A percentile compares a stretch with the other conserved stretches of the same genome.
Evolutionary conservation across 2,888 invertebrate genomes (phyloP).

Genomic region (Acronicta aceris): DNA sequence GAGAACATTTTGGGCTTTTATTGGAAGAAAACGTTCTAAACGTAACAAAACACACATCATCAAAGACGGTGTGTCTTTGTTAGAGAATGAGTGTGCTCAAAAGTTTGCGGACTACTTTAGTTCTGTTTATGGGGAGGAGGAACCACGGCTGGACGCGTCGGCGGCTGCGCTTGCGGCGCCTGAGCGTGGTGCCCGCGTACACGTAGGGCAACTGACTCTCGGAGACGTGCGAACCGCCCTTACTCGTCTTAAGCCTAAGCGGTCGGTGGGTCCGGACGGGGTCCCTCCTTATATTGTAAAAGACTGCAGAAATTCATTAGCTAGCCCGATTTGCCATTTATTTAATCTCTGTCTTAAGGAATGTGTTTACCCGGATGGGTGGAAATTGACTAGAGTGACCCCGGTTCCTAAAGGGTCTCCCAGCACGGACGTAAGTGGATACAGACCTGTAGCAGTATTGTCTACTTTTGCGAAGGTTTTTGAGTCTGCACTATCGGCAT

Average conservation of each 20-base stretch:
- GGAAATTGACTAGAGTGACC: too few species aligned
- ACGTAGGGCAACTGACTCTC: not conserved
- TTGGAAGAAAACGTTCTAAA: constrained; percentile 7
- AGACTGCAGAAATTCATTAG: constrained; percentile 3
- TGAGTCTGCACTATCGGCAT: too few species aligned
- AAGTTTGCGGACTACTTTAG: constrained; percentile 4
- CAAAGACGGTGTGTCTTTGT: not conserved
- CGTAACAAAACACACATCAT: not conserved
- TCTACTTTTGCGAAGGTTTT: too few species aligned
- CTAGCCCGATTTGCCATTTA: too few species aligned
- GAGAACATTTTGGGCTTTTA: constrained; percentile 14
- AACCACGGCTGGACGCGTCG: not conserved
- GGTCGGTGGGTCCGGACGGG: constrained; percentile 35
- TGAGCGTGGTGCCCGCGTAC: constrained; percentile 13
- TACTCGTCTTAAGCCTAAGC: constrained; percentile 2
- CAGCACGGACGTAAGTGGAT: too few species aligned
- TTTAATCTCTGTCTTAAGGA: too few species aligned
- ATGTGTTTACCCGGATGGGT: too few species aligned
- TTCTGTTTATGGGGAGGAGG: too few species aligned
- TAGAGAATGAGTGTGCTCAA: not conserved
- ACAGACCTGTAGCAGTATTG: too few species aligned
- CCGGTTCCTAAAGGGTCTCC: too few species aligned
- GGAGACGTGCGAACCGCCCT: too few species aligned
- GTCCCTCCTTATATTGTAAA: constrained; percentile 34
- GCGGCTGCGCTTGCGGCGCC: not conserved